A percentile compares a stretch with the other conserved stretches of the same genome.
These are phyloP conservation scores for Orthonevra nobilis DNA, from an alignment of 2,888 invertebrate species.

Conservation along the genomic window DNA sequence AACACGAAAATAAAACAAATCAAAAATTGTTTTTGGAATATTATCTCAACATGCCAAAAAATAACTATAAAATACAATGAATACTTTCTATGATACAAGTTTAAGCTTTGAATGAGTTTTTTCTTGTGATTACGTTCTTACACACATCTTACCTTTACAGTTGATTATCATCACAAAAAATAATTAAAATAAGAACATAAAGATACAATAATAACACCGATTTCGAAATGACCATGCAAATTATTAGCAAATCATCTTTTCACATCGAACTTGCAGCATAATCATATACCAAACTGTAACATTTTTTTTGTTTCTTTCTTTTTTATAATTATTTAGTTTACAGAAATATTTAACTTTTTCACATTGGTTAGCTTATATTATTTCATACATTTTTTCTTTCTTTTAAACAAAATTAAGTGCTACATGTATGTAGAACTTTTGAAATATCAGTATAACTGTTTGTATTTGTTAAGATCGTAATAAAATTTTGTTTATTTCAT, in stretches of 20 bases:
- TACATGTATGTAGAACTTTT: slow-evolving; percentile 67
- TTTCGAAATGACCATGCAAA: slow-evolving; percentile 63
- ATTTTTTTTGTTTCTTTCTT: slow-evolving; percentile 21
- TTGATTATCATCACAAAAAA: slow-evolving; percentile 58
- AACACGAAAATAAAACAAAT: neutral
- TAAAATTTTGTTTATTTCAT: slow-evolving; percentile 24
- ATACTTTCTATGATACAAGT: too few relatives aligned
- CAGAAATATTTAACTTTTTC: slow-evolving; percentile 27
- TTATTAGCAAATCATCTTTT: slow-evolving; percentile 69
- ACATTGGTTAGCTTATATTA: slow-evolving; percentile 34
- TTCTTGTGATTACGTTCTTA: slow-evolving; percentile 21
- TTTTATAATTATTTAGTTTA: slow-evolving; percentile 40
- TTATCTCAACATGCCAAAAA: too few relatives aligned
- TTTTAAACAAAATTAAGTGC: slow-evolving; percentile 47
- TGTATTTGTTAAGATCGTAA: slow-evolving; percentile 19
- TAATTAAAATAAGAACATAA: slow-evolving; percentile 49
- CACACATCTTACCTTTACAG: slow-evolving; percentile 63
- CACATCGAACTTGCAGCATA: slow-evolving; percentile 71
- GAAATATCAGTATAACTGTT: slow-evolving; percentile 25
- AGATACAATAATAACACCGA: slow-evolving; percentile 55
- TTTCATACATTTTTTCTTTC: slow-evolving; percentile 10
- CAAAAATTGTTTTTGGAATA: neutral
- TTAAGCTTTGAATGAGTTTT: neutral
- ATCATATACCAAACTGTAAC: slow-evolving; percentile 67
- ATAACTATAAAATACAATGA: too few relatives aligned